Conservation (phyloP, 2,113 vertebrate genomes). For the Micronycteris hirsuta region DNA sequence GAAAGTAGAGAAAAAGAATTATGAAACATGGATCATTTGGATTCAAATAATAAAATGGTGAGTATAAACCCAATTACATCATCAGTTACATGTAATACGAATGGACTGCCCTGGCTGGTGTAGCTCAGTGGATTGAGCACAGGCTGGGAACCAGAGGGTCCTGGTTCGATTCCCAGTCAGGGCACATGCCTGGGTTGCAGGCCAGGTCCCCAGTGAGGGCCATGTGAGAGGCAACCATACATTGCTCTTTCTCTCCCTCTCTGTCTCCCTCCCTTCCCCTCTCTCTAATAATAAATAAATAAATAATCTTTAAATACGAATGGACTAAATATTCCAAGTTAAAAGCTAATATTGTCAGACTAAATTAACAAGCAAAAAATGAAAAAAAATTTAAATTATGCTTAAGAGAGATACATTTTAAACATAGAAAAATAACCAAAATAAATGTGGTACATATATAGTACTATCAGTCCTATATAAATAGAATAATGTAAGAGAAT, state of each 20-base stretch:
- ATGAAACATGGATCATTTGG: background rate
- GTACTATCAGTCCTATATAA: background rate
- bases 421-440: background rate
- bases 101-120: too few relatives aligned
- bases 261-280: too few relatives aligned
- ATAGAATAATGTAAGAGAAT: background rate
- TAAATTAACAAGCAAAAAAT: background rate
- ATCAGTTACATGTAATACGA: background rate
- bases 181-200: too few relatives aligned
- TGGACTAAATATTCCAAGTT: background rate
- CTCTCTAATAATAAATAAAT: too few relatives aligned
- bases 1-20: background rate
- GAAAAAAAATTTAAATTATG: background rate
- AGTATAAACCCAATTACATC: background rate
- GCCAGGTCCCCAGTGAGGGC: too few relatives aligned
- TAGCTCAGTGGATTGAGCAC: too few relatives aligned
- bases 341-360: background rate
- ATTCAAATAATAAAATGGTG: background rate
- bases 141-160: too few relatives aligned
- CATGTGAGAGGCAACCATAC: too few relatives aligned
- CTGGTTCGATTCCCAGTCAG: too few relatives aligned
- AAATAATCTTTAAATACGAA: background rate
- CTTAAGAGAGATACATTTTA: background rate
- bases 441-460: background rate
- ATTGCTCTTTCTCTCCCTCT: too few relatives aligned